Evolutionary conservation across 1,140 invertebrate species (phyloP), one percentile per base, ranked within the genome.

Genomic region (Aphelinus certus): DNA sequence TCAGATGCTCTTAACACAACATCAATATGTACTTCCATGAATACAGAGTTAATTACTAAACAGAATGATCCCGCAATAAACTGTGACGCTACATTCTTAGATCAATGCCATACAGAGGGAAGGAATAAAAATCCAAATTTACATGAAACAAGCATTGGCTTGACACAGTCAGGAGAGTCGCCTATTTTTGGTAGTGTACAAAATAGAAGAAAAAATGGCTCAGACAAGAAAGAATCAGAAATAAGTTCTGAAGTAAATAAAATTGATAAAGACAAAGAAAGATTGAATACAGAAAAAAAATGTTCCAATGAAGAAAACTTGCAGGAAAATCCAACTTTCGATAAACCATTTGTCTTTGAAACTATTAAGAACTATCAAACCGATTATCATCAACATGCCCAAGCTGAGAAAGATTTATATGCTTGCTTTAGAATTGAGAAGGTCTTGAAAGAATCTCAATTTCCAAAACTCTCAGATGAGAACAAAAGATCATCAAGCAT

Each of bases 121-220:
- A 26, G 26, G 26, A 26, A 26, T 26, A 26, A 26, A 26, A 26
- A 26, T 26, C 26, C 26, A 26, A 26, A 26, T 26, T 26, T 26
- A 26, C 26, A 26, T 26, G 26, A 26, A 26, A 26, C 26, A 26
- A 26, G 26, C 26, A 26, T 26, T 26, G 26, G 26, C 26, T 26
- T 26, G 26, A 26, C 26, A 26, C 26, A 26, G 26, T 26, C 26
- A 26, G 79, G 81, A n/a, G 83, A 87, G 7, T 56, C 77, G 26
- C 72, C 82, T 43, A 61, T 87, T 26, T 87, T 88, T 53, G 86
- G 86, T 68, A 88, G 86, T 78, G 81, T 87, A 55, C 82, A 83
- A 75, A 78, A 83, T 76, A 82, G 84, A 73, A 84, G 77, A 77
- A 83, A 79, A 45, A 78, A 63, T 73, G 53, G 43, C 47, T 64